Evolutionary conservation across 1,140 invertebrate genomes (phyloP), one percentile per base, ranked within the genome.

Genomic region (Brachionus rotundiformis): DNA sequence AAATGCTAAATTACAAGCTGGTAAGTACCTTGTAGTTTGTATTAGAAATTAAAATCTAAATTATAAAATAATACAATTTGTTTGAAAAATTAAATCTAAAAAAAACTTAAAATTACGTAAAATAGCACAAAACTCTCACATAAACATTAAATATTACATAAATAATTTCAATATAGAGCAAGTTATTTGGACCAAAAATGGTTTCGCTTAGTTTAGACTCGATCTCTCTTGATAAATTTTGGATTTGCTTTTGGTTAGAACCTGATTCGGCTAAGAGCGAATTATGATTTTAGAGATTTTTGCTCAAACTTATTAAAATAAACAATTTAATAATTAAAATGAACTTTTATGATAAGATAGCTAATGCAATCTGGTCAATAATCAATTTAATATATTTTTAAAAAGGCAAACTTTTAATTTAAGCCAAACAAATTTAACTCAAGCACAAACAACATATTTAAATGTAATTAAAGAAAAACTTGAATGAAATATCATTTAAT

Each of bases 281-380:
- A 54, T 54, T 54, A 19, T 54, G 47, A 54, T 54, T 54, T 54
- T 54, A 54, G 23, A 16, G 7, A 54, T 54, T 54, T 54, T 41
- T 19, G 47, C 47, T 54, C 1, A 54, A 54, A 54, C 8, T n/a
- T 19, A 54, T 54, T 54, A 23, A 54, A 54, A 19, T 54, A 16
- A 19, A 19, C 23, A n/a, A 54, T 54, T 54, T 54, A 1, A 54
- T 23, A 6, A 54, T 10, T 4, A 4, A 49, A 49, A 49, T 54
- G 47, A 54, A 54, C 47, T 54, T 54, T 54, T 19, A 54, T 25
- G 16, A 54, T 19, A 54, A 54, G 47, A 16, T 54, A 23, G 7
- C 47, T 54, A 54, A 54, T 54, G 47, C 47, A 54, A 54, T 54
- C 47, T 54, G 47, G 47, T 54, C 47, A 54, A 23, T 54, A 54